Evolutionary conservation across 2,797 vertebrate species (phyloP), one percentile per base, ranked within the genome.

Genomic region (Vultur gryphus): DNA sequence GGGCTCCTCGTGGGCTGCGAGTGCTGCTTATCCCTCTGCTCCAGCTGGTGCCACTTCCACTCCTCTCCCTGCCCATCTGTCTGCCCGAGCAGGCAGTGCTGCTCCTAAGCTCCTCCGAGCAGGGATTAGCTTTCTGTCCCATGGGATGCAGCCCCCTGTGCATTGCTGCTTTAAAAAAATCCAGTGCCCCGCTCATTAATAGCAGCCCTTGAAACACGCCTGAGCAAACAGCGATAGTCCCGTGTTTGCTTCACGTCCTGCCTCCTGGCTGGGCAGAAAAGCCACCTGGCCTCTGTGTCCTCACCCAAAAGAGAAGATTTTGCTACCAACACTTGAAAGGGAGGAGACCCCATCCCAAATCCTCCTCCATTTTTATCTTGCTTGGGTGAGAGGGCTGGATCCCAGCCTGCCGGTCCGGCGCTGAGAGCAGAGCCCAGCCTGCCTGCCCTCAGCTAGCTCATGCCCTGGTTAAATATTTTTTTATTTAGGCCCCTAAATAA

Each of bases 11-110:
- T 3, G 83, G 87, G 89, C 85, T 51, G 72, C 31, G 26, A 31
- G 76, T 21, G 73, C 87, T 33, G 71, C 90, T 92, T 59, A 46
- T 58, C 93, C 71, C 85, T 31, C 71, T 35, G 92, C 89, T 92
- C 92, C 91, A 95, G 91, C 95, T 92, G 92, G 76, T 93, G 61
- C 84, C 0, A 25, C 86, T 66, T 7, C 51, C 82, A 2, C 84
- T 21, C 4, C 85, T 2, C 59, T 89, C 90, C 94, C 92, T 59
- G 86, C 84, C 94, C 95, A 96, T 92, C 95, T 94, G 96, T 85
- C 75, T 7, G 10, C 49, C 61, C 13, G 4, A 49, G 79, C 91
- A 44, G 43, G 58, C 76, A 16, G 46, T 3, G 58, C 62, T 43
- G 70, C 43, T n/a, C 39, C 65, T 24, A 7, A 70, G 85, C 90